Conservation (phyloP, 2,888 invertebrate species). For the Leptinotarsa haldemani region DNA sequence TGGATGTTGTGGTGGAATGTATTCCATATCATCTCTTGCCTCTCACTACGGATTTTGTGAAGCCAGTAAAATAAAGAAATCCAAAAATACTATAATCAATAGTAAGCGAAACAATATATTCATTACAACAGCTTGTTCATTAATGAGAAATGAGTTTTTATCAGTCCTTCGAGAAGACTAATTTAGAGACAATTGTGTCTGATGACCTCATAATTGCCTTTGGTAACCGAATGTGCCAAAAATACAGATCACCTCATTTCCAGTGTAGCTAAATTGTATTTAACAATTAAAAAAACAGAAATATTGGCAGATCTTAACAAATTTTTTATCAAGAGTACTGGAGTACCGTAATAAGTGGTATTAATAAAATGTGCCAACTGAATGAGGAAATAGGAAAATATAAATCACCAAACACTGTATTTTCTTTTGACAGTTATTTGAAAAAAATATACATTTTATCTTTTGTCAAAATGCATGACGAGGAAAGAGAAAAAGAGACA, state of each 20-base stretch:
- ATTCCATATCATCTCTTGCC: background rate
- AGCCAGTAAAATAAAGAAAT: background rate
- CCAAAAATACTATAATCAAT: background rate
- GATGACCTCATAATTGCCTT: conserved; percentile 18
- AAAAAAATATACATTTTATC: too few species aligned
- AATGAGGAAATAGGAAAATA: conserved; percentile 11
- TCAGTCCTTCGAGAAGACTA: conserved; percentile 11
- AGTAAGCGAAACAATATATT: background rate
- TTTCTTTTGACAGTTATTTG: background rate
- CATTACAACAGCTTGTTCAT: background rate
- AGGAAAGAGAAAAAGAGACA: conserved; percentile 15
- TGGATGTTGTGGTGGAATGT: conserved; percentile 14
- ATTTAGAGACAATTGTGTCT: background rate
- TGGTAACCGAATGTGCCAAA: conserved; percentile 16
- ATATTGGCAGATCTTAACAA: conserved; percentile 10
- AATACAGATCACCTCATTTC: conserved; percentile 23
- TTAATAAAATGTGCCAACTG: conserved; percentile 17
- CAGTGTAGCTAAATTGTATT: conserved; percentile 15
- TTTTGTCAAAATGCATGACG: conserved; percentile 9
- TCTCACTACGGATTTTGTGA: conserved; percentile 18
- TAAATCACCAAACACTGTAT: conserved; percentile 13
- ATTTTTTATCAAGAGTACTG: conserved; percentile 11
- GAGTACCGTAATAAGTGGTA: conserved; percentile 1
- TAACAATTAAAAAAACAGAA: background rate
- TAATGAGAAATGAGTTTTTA: conserved; percentile 3